A percentile compares a stretch with the other conserved stretches of the same genome.
phyloP scores from a whole-genome alignment of 1,140 invertebrate genomes.

The Zaprionus ornatus region DNA sequence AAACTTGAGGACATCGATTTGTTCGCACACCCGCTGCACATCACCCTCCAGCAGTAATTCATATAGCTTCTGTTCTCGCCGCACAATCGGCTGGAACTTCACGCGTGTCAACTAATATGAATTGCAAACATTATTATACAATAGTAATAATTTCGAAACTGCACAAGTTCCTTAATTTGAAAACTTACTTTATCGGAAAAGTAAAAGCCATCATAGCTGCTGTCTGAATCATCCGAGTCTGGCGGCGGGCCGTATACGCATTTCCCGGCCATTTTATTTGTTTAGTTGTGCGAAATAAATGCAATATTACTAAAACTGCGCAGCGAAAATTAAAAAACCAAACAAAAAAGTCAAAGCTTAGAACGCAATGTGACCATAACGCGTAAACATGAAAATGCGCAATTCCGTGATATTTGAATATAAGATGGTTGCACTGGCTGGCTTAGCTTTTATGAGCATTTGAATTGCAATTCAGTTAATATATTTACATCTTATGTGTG shows the following conservation, averaged over 20 bases:
- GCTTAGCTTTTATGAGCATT: background rate
- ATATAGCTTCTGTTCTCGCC: conserved; percentile 46
- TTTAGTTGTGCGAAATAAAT: background rate
- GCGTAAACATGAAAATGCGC: background rate
- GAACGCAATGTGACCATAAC: conserved; percentile 28
- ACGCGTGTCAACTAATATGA: conserved; percentile 29
- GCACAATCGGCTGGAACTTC: conserved; percentile 24
- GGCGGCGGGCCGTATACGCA: conserved; percentile 54
- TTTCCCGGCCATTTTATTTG: conserved; percentile 27
- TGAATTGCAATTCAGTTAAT: background rate
- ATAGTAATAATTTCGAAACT: background rate
- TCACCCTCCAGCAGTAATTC: conserved; percentile 45
- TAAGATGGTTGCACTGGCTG: background rate
- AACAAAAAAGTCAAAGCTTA: conserved; percentile 47
- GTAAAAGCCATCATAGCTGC: conserved; percentile 75
- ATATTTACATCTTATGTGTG: conserved; percentile 6
- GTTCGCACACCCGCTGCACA: conserved; percentile 24
- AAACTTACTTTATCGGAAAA: conserved; percentile 55
- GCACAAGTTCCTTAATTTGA: background rate
- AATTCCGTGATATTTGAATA: background rate
- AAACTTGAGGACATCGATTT: conserved; percentile 50
- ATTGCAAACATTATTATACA: background rate
- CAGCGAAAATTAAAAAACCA: conserved; percentile 43
- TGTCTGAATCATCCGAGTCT: conserved; percentile 66
- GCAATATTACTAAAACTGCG: conserved; percentile 30